These are phyloP conservation scores for Xiphophorus maculatus DNA, from an alignment of 2,113 vertebrate genomes.

Conservation along the genomic window DNA sequence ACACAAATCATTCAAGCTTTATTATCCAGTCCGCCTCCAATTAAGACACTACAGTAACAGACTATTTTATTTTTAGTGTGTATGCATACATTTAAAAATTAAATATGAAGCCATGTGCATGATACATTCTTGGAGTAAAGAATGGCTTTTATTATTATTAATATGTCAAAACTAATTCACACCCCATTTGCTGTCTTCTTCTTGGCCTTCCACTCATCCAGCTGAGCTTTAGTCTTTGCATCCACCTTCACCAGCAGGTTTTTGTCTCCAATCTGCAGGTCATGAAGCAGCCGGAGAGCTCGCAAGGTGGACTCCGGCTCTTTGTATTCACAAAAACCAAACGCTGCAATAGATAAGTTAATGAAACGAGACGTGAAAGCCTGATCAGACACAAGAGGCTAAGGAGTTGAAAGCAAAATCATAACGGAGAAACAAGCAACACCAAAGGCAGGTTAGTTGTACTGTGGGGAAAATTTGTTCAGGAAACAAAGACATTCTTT, in stretches of 20 bases:
- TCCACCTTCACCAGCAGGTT: constrained; percentile 98
- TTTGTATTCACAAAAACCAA: constrained; percentile 99
- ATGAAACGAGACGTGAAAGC: too few relatives aligned
- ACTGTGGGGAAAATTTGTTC: too few relatives aligned
- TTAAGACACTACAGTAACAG: neutral
- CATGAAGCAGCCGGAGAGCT: constrained; percentile 91
- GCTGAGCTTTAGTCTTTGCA: constrained; percentile 97
- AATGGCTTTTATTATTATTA: too few relatives aligned
- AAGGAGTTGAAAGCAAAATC: too few relatives aligned
- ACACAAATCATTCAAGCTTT: neutral
- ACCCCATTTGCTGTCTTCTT: constrained; percentile 94
- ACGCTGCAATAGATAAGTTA: constrained; percentile 79
- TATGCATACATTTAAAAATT: too few relatives aligned
- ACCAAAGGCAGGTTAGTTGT: too few relatives aligned
- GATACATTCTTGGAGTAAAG: too few relatives aligned
- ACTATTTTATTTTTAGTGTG: too few relatives aligned
- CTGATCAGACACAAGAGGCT: too few relatives aligned
- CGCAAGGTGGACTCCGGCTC: constrained; percentile 97
- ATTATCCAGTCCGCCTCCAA: neutral
- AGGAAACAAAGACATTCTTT: too few relatives aligned
- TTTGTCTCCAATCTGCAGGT: constrained; percentile 96
- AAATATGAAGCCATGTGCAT: too few relatives aligned
- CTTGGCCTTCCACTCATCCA: constrained; percentile 99
- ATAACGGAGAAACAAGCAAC: too few relatives aligned
- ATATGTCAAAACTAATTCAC: constrained; percentile 20